Percentiles rank a stretch among this genome's conserved stretches.
Evolutionary conservation across 2,888 invertebrate species (phyloP).

Genomic region (Nomada fucata): DNA sequence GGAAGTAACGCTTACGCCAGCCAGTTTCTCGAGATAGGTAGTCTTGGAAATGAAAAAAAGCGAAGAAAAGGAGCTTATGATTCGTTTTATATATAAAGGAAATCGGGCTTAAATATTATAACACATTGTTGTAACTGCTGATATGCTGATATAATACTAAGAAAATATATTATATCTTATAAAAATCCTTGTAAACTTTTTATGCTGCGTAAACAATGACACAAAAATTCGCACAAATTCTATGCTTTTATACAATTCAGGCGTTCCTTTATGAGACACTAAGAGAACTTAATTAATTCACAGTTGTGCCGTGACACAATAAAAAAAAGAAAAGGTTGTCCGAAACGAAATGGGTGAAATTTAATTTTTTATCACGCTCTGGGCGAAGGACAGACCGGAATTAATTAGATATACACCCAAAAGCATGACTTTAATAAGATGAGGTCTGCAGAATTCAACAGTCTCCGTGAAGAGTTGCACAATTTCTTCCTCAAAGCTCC

Average conservation of each 20-base stretch:
- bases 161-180: not conserved
- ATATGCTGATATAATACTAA: not conserved
- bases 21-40: constrained; percentile 58
- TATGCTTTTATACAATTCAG: not conserved
- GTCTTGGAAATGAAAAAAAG: constrained; percentile 56
- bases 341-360: constrained; percentile 12
- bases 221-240: not conserved
- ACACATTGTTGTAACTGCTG: not conserved
- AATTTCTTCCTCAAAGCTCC: constrained; percentile 17
- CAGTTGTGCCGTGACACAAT: not conserved
- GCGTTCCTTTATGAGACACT: not conserved
- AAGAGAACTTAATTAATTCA: constrained; percentile 1
- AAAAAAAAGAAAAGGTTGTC: not conserved
- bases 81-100: not conserved
- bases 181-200: no score
- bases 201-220: not conserved
- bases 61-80: constrained; percentile 24
- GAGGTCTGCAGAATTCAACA: constrained; percentile 29
- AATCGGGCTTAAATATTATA: constrained; percentile 8
- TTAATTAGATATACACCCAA: constrained; percentile 42
- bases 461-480: not conserved
- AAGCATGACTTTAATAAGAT: constrained; percentile 47
- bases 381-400: constrained; percentile 19
- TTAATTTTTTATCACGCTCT: constrained; percentile 35
- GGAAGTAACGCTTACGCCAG: constrained; percentile 68